Evolutionary conservation across 1,140 invertebrate genomes (phyloP), one percentile per base, ranked within the genome.

Genomic region (Bilobella aurantiaca): DNA sequence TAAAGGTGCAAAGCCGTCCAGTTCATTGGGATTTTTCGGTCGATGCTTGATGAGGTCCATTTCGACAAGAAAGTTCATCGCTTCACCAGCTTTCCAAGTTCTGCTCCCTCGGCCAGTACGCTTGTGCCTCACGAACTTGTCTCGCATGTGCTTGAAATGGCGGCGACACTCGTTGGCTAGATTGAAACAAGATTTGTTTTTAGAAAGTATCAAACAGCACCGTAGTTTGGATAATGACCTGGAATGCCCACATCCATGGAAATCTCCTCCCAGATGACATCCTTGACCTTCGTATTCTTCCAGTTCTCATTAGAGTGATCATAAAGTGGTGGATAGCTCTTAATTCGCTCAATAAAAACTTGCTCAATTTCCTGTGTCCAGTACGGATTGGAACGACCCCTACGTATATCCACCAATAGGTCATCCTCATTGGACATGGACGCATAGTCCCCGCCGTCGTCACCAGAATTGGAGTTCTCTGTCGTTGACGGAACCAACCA

Each of bases 41-140:
- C 49, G 49, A 53, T 53, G 49, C 25, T 23, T 53, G 49, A 53
- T 53, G 25, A 53, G 49, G 23, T 53, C 49, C 49, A 53, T 53
- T 23, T 53, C 49, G 5, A 53, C 21, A 5, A 53, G 23, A 23
- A 53, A 53, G 5, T 53, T 23, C 49, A 53, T 53, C 8, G 49
- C 49, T 23, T 12, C 49, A 14, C 49, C 49, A 12, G 49, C 49
- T 23, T 53, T 53, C 49, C 49, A 53, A 5, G 8, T 16, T 23
- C 25, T 53, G 5, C 8, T 14, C 5, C 49, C 49, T 53, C 49
- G 49, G 8, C 49, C 49, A 5, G 49, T 53, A 18, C 49, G 8
- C 21, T 53, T 53, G 21, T 53, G 49, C 12, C 49, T 12, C 25
- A 53, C 49, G 21, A 53, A 53, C 23, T 53, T 53, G 25, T 53